A percentile compares a stretch with the other conserved stretches of the same genome.
Evolutionary conservation across 37 sponge, comb jelly and placozoan species (phyloP).

Genomic region (Halisarca cf. caerulea): DNA sequence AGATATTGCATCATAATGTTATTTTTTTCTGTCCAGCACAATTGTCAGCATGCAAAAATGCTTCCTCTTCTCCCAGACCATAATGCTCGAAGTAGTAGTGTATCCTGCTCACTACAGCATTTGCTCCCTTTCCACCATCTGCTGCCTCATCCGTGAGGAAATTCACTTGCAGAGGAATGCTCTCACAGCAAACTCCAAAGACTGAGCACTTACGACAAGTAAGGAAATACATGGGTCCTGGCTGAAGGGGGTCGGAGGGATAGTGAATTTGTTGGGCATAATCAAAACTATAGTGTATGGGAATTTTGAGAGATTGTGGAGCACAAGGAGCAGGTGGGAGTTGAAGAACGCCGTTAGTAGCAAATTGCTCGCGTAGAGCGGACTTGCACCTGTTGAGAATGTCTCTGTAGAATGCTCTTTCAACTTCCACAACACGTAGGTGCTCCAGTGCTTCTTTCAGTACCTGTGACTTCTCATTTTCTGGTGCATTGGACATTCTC

Average conservation of each 20-base stretch:
- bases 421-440: slow-evolving; percentile 20
- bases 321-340: background rate
- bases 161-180: slow-evolving; percentile 53
- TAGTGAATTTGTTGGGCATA: slow-evolving; percentile 61
- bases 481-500: slow-evolving; percentile 36
- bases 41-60: slow-evolving; percentile 20
- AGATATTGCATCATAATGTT: slow-evolving; percentile 20
- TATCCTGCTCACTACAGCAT: background rate
- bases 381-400: background rate
- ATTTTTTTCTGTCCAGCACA: slow-evolving; percentile 42
- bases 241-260: slow-evolving; percentile 54
- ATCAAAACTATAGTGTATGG: slow-evolving; percentile 55
- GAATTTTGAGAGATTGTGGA: background rate
- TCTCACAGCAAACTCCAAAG: slow-evolving; percentile 70
- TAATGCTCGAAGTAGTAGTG: background rate
- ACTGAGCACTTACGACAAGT: slow-evolving; percentile 64
- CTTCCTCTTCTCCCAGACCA: background rate
- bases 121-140: slow-evolving; percentile 21
- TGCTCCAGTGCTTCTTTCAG: slow-evolving; percentile 31
- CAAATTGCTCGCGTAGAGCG: background rate
- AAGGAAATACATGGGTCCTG: slow-evolving; percentile 71
- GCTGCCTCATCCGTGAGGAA: slow-evolving; percentile 4
- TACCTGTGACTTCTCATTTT: slow-evolving; percentile 33
- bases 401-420: slow-evolving; percentile 26
- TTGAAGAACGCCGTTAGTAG: background rate